Evolutionary conservation across 2,888 invertebrate species (phyloP).

Genomic region (Synanthedon vespiformis): DNA sequence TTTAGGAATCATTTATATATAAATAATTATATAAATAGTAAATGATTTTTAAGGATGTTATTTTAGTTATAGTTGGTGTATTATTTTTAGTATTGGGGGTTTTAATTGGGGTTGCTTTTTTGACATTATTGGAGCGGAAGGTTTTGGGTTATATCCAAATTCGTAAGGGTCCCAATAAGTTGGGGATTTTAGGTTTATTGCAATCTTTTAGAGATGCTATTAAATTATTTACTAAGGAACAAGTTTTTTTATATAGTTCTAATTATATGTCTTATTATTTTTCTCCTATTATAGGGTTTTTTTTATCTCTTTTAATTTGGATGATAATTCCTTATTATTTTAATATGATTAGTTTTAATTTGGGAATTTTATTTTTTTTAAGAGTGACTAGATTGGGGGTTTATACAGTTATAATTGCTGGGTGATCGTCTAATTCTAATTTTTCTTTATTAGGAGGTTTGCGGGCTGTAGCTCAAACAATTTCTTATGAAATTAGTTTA

Average conservation of each 20-base stretch:
- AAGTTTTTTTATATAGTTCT: slow-evolving; percentile 65
- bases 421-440: slow-evolving; percentile 80
- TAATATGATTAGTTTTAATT: slow-evolving; percentile 68
- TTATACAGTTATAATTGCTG: slow-evolving; percentile 73
- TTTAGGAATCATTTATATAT: slow-evolving; percentile 76
- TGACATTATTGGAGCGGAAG: slow-evolving; percentile 79
- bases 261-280: slow-evolving; percentile 74
- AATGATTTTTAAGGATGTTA: slow-evolving; percentile 54
- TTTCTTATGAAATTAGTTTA: slow-evolving; percentile 82
- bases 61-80: slow-evolving; percentile 45
- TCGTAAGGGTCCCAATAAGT: slow-evolving; percentile 81
- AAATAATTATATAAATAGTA: slow-evolving; percentile 69
- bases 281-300: slow-evolving; percentile 70
- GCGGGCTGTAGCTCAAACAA: slow-evolving; percentile 77
- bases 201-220: slow-evolving; percentile 81
- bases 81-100: slow-evolving; percentile 71
- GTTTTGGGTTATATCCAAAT: slow-evolving; percentile 79
- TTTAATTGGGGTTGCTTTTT: slow-evolving; percentile 76
- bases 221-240: slow-evolving; percentile 78
- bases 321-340: slow-evolving; percentile 69
- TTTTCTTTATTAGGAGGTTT: slow-evolving; percentile 78
- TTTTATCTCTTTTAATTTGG: slow-evolving; percentile 72
- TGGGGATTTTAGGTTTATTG: slow-evolving; percentile 71
- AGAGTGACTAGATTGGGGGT: slow-evolving; percentile 74
- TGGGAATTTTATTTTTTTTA: slow-evolving; percentile 74